phyloP scores from a whole-genome alignment of 2,888 invertebrate species.

The Thyatira batis region DNA sequence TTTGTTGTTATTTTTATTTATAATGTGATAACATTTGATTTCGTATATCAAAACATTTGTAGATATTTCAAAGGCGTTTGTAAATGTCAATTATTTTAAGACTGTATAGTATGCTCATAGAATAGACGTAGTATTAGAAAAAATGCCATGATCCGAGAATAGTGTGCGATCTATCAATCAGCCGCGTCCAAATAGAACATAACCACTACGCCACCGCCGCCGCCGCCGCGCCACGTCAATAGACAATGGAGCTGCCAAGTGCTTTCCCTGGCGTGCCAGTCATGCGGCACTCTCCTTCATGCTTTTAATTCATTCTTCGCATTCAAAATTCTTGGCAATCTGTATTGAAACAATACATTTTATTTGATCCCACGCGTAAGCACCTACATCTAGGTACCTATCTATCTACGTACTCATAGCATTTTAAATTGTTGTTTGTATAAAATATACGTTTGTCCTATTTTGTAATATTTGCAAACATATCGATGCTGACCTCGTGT shows the following conservation, averaged over 20 bases:
- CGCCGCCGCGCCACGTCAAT: constrained; percentile 50
- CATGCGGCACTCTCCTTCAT: constrained; percentile 26
- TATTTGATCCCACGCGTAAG: neutral
- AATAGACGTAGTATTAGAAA: no score
- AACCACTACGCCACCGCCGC: no score
- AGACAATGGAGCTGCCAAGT: constrained; percentile 55
- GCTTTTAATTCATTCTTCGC: constrained; percentile 34
- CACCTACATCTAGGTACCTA: neutral
- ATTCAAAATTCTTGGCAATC: constrained; percentile 20
- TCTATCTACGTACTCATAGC: no score
- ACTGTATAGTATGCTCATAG: no score
- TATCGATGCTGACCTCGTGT: constrained; percentile 66
- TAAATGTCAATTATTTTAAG: constrained; percentile 39
- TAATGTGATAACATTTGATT: no score
- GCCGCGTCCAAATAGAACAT: neutral
- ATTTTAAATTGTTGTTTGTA: neutral
- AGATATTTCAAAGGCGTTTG: no score
- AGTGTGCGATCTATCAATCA: constrained; percentile 57
- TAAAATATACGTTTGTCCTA: constrained; percentile 42
- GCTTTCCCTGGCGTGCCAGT: constrained; percentile 49
- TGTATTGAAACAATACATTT: constrained; percentile 24
- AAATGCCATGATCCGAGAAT: constrained; percentile 34
- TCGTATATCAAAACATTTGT: no score
- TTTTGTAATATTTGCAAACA: constrained; percentile 67
- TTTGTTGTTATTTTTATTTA: no score